phyloP scores from a whole-genome alignment of 1,140 invertebrate species.

The Eurosta solidaginis region DNA sequence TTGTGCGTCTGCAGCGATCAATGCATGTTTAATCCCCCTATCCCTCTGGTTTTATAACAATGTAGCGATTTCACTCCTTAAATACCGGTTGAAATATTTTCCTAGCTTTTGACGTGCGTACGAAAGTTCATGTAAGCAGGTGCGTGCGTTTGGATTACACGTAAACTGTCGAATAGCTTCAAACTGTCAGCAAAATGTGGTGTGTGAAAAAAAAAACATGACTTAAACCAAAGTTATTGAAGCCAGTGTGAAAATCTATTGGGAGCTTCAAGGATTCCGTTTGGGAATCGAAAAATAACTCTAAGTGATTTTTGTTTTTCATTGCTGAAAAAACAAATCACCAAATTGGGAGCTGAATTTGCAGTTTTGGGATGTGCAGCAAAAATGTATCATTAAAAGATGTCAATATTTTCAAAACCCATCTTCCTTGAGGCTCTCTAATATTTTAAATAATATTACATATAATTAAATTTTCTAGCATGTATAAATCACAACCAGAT shows the following conservation, averaged over 20 bases:
- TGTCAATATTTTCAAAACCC: no score
- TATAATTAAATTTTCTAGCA: no score
- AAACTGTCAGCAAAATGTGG: slow-evolving; percentile 22
- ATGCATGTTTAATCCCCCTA: no score
- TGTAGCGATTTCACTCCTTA: neutral
- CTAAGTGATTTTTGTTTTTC: neutral
- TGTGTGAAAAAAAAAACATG: neutral
- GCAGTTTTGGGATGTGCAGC: neutral
- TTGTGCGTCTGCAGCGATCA: neutral
- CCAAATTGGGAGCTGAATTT: no score
- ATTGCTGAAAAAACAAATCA: neutral
- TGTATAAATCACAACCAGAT: no score
- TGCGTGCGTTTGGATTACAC: neutral
- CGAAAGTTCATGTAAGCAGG: neutral
- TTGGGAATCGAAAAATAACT: no score
- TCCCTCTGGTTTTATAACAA: neutral
- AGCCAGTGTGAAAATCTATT: neutral
- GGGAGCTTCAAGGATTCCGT: neutral
- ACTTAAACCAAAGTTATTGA: neutral
- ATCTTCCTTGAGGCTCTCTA: no score
- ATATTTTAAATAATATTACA: no score
- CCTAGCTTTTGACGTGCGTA: no score
- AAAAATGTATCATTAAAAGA: neutral
- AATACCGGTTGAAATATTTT: slow-evolving; percentile 8
- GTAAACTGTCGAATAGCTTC: slow-evolving; percentile 25